Base-by-base conservation (phyloP, 1,140 invertebrate species). In the Lanistes nyassanus region DNA sequence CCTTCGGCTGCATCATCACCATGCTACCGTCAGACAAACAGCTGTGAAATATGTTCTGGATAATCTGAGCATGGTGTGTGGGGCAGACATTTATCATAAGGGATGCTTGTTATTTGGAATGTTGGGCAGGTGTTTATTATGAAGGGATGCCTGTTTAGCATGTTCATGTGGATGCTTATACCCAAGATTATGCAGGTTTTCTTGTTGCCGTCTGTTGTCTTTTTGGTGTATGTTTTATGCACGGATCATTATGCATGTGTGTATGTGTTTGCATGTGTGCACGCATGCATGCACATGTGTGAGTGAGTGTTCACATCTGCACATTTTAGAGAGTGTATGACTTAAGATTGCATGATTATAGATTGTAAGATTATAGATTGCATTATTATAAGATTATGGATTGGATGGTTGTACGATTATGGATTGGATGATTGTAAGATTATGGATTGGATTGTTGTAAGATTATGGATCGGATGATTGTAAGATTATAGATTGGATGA, bases 1-100 rank as follows among this genome's bases (percentile, higher is more conserved):
- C 1, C 74, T 88, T 31, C 81, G 81, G 64, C 77, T 88, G 16
- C 82, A 87, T 39, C 86, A 87, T 67, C 80, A 76, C 42, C 67
- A 82, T 0, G 56, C 75, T 9, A n/a, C 72, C 5, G 81, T 87
- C 29, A 73, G 87, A 65, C 56, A 77, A 39, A 80, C 74, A 36
- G 85, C 86, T 60, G 82, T 86, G 0, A 56, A 82, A 36, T 80
- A 79, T 37, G 71, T 88, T n/a, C 65, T 86, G 29, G 39, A 84
- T 55, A 81, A 83, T 47, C 74, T 66, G 21, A 62, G 76, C 21
- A 67, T 76, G 70, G 85, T 87, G 53, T 68, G 67, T 62, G 36
- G 55, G n/a, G 9, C 39, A 34, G 37, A 0, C 13, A 66, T n/a
- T n/a, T n/a, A n/a, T n/a, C n/a, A n/a, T n/a, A n/a, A n/a, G n/a